These are phyloP conservation scores for Sarcophaga peregrina DNA, from an alignment of 1,140 invertebrate genomes.

Conservation along the genomic window DNA sequence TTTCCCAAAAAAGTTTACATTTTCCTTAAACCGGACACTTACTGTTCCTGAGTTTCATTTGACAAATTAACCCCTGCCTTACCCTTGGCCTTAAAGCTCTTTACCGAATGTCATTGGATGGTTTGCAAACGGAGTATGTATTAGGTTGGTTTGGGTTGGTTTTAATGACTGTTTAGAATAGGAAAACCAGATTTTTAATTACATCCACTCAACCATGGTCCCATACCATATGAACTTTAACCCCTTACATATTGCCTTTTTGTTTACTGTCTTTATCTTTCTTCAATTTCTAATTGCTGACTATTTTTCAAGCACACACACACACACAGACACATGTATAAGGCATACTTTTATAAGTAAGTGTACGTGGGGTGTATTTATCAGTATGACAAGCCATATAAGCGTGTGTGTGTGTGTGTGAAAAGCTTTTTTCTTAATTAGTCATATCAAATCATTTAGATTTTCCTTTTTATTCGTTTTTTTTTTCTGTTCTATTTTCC, in stretches of 20 bases:
- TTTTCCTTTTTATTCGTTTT: too few relatives aligned
- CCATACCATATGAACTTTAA: conserved; percentile 32
- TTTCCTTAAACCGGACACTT: conserved; percentile 33
- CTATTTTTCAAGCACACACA: background rate
- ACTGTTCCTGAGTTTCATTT: background rate
- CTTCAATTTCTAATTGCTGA: background rate
- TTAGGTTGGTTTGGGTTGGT: background rate
- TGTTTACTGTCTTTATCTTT: too few relatives aligned
- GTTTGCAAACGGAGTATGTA: background rate
- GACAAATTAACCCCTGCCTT: conserved; percentile 29
- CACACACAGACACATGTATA: too few relatives aligned
- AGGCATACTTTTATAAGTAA: background rate
- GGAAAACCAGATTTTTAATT: conserved; percentile 15
- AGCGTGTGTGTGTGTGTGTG: conserved; percentile 5
- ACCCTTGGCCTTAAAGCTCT: background rate
- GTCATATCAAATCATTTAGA: conserved; percentile 38
- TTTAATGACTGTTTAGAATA: background rate
- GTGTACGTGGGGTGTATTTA: background rate
- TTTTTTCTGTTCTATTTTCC: too few relatives aligned
- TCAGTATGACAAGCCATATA: background rate
- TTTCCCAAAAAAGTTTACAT: background rate
- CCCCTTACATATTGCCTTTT: background rate
- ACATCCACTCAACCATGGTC: background rate
- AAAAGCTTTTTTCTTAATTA: conserved; percentile 35
- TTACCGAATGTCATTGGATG: conserved; percentile 1